Conservation (phyloP, 2,113 vertebrate genomes). For the Hylia prasina region DNA sequence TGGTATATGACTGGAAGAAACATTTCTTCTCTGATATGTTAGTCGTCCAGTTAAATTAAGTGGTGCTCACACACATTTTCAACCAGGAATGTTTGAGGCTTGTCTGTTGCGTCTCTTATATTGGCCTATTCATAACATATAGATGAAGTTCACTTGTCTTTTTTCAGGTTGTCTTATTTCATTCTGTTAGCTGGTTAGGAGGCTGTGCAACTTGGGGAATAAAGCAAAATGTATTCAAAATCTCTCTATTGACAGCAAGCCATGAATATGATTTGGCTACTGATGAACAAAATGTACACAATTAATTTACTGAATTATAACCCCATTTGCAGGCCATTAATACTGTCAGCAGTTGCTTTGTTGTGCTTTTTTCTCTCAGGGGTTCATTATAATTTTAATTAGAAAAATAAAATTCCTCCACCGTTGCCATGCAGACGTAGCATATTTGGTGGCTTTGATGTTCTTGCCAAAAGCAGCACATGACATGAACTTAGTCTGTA, state of each 20-base stretch:
- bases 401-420: neutral
- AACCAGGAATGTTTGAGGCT: neutral
- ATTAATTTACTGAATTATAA: conserved; percentile 1
- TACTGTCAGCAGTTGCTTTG: neutral
- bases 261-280: neutral
- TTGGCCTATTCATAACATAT: neutral
- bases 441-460: conserved; percentile 4
- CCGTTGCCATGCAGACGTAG: neutral
- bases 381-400: neutral
- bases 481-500: neutral
- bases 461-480: neutral
- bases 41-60: neutral
- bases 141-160: neutral
- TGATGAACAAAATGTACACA: neutral
- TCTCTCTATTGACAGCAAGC: neutral
- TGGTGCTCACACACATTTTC: neutral
- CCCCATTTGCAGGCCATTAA: neutral
- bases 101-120: neutral
- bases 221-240: neutral
- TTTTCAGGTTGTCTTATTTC: neutral
- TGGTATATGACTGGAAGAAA: neutral
- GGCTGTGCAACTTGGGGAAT: neutral
- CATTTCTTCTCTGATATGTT: neutral
- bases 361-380: neutral
- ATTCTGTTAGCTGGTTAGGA: neutral